Evolutionary conservation across 2,113 vertebrate genomes (phyloP).

Genomic region (Pitta sordida): DNA sequence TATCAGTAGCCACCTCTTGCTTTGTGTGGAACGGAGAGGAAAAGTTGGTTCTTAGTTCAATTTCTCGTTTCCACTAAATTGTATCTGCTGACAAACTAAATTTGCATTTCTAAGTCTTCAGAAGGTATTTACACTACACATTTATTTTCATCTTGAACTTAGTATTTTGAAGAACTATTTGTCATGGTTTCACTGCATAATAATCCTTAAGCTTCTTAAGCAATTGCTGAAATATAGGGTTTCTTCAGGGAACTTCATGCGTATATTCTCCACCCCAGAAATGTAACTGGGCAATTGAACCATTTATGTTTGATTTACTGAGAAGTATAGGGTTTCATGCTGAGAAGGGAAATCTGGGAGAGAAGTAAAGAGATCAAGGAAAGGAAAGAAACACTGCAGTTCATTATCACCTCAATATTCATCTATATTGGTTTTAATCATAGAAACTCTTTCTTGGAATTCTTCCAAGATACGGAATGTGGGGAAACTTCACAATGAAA

Average conservation of each 20-base stretch:
- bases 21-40: not conserved
- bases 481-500: not conserved
- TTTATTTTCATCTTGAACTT: not conserved
- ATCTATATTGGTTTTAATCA: slow-evolving; percentile 49
- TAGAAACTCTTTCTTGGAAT: slow-evolving; percentile 37
- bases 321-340: not conserved
- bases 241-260: not conserved
- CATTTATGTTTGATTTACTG: slow-evolving; percentile 39
- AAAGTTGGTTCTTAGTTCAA: not conserved
- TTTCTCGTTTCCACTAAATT: not conserved
- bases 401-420: slow-evolving; percentile 4
- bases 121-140: not conserved
- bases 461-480: not conserved
- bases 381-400: slow-evolving; percentile 10
- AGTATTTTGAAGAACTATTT: not conserved
- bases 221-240: not conserved
- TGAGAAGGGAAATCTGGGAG: not conserved
- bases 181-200: not conserved
- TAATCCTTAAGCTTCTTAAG: not conserved
- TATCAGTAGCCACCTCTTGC: not conserved
- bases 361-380: not conserved
- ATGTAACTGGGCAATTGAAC: not conserved
- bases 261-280: slow-evolving; percentile 13
- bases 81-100: not conserved
- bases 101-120: not conserved